Base-by-base conservation (phyloP, 2,888 invertebrate species). In the Leptinotarsa peninsularis region DNA sequence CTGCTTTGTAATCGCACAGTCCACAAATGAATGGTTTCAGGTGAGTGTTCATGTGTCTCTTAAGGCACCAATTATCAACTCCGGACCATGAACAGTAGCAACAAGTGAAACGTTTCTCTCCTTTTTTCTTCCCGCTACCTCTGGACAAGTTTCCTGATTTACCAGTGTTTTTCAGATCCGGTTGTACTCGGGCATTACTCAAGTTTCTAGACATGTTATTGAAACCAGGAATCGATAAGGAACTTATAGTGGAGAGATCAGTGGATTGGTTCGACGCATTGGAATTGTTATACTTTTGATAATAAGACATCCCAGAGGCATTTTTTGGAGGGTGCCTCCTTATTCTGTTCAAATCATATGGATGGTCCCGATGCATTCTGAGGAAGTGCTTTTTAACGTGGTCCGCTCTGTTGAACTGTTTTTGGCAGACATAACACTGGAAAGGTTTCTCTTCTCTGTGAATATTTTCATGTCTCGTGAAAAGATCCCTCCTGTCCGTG, bases 331-430 rank as follows among this genome's bases (percentile, higher is more conserved):
- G 89, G 81, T 93, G 91, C 79, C 93, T 91, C 74, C 95, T 90
- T 84, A 96, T 96, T 85, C 94, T 92, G 83, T 95, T 94, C 75
- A 96, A 90, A 85, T 97, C 96, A 87, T 97, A 97, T 1, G 93
- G 93, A 86, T 96, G 93, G 83, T 96, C 97, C 63, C 96, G 92
- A 86, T 97, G 97, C 95, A 97, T 97, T 81, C 97, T 91, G 81
- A 96, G 90, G 85, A 97, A 97, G 88, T 97, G 97, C 85, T 97
- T 97, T 89, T 97, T 97, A 66, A 97, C 97, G 87, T 97, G 97
- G 88, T 97, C 97, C 56, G 97, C 97, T 71, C 97, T 91, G 88
- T 97, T 97, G 89, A 97, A 97, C 87, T 96, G 96, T 88, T 97
- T 96, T 86, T 94, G 93, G 86, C 97, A 97, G 50, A 96, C 93